These are phyloP conservation scores for Cyrtodaria siliqua DNA, from an alignment of 2,888 invertebrate species.

Conservation along the genomic window DNA sequence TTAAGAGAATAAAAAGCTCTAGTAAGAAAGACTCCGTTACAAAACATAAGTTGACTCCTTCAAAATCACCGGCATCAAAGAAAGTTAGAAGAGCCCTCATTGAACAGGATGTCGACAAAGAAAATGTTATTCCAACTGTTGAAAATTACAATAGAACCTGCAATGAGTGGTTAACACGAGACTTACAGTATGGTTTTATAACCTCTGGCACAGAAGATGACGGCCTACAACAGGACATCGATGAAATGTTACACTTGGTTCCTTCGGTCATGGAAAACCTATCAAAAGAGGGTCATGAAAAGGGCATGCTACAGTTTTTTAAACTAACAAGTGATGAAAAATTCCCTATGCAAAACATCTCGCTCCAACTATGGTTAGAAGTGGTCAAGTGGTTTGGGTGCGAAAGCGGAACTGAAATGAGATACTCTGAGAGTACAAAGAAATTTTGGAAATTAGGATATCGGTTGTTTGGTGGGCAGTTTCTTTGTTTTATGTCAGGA, in stretches of 20 bases:
- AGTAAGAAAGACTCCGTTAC: no score
- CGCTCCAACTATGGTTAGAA: constrained; percentile 35
- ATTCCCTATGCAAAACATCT: constrained; percentile 33
- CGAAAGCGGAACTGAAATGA: constrained; percentile 18
- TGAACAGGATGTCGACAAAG: no score
- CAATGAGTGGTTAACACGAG: no score
- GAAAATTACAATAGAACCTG: no score
- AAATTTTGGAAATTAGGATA: constrained; percentile 52
- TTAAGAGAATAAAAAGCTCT: no score
- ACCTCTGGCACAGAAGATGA: no score
- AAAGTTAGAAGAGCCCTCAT: no score
- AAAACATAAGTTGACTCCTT: no score
- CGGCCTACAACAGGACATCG: background rate
- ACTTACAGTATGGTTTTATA: no score
- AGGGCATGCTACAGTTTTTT: constrained; percentile 14
- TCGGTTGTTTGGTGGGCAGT: constrained; percentile 31
- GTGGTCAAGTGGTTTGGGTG: constrained; percentile 29
- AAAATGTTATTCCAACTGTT: no score
- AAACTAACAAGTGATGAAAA: constrained; percentile 8
- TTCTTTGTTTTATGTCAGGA: constrained; percentile 51
- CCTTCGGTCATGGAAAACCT: background rate
- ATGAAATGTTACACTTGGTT: background rate
- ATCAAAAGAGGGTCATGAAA: background rate
- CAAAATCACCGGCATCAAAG: no score
- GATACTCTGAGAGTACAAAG: constrained; percentile 37